Percentiles rank a stretch among this genome's conserved stretches.
These are phyloP conservation scores for Tauraco erythrolophus DNA, from an alignment of 2,113 vertebrate genomes.

Conservation along the genomic window DNA sequence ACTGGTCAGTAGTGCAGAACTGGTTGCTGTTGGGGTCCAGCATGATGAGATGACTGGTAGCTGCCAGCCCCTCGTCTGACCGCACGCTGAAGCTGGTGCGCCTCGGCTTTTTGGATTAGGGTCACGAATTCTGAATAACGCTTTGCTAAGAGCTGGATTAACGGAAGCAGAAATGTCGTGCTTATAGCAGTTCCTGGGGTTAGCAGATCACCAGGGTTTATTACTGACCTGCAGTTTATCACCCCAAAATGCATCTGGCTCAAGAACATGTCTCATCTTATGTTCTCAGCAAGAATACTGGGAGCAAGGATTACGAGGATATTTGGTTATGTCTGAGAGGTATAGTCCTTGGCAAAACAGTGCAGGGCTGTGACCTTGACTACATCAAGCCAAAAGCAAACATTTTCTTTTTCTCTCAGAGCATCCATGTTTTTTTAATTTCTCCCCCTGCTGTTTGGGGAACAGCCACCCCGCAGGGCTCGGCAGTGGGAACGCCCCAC, in stretches of 20 bases:
- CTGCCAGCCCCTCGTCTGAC: neutral
- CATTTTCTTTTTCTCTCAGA: neutral
- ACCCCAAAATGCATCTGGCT: neutral
- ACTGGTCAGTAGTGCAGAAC: neutral
- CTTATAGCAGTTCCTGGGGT: neutral
- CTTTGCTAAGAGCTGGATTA: neutral
- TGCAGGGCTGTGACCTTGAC: neutral
- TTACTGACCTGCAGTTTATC: neutral
- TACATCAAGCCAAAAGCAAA: neutral
- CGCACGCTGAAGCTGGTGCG: neutral
- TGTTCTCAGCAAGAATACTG: neutral
- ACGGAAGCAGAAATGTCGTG: neutral
- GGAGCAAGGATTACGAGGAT: neutral
- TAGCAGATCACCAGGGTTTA: neutral
- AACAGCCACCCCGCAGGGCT: neutral
- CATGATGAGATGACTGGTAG: neutral
- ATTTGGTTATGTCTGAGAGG: neutral
- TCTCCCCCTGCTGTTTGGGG: neutral
- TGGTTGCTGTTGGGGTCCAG: neutral
- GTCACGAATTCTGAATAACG: neutral
- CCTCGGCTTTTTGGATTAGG: neutral
- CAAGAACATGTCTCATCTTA: neutral
- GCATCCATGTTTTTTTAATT: neutral
- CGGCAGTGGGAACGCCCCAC: neutral
- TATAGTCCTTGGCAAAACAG: neutral